phyloP scores from a whole-genome alignment of 2,113 vertebrate genomes.

The Martes martes region DNA sequence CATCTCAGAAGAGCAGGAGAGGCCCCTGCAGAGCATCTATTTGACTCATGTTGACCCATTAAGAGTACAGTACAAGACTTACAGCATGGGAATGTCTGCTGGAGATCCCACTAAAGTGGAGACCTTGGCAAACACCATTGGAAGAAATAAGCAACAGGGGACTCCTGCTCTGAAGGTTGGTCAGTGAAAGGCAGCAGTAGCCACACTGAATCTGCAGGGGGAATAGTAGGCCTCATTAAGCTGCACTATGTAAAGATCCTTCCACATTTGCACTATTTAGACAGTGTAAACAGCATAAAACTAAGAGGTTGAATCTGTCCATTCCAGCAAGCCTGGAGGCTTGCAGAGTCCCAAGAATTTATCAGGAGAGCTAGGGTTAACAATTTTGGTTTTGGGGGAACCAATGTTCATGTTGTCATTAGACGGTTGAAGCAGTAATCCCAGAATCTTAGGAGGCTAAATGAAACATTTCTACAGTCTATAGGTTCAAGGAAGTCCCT shows the following conservation, averaged over 20 bases:
- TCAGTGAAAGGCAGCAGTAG: slow-evolving; percentile 90
- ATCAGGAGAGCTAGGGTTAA: slow-evolving; percentile 88
- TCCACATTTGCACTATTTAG: slow-evolving; percentile 88
- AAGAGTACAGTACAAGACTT: slow-evolving; percentile 87
- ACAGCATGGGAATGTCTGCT: slow-evolving; percentile 86
- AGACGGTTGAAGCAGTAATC: slow-evolving; percentile 79
- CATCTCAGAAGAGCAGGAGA: slow-evolving; percentile 85
- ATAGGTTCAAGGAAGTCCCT: slow-evolving; percentile 86
- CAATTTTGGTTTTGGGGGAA: slow-evolving; percentile 92
- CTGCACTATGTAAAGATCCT: slow-evolving; percentile 89
- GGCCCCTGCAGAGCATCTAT: slow-evolving; percentile 85
- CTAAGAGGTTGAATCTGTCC: slow-evolving; percentile 81
- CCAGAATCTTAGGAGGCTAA: slow-evolving; percentile 36
- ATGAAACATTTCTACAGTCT: slow-evolving; percentile 85
- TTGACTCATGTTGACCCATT: slow-evolving; percentile 76
- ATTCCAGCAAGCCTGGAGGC: slow-evolving; percentile 81
- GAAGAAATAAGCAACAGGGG: slow-evolving; percentile 75
- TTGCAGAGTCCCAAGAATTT: slow-evolving; percentile 80
- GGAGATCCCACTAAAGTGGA: slow-evolving; percentile 87
- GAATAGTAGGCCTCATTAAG: slow-evolving; percentile 89
- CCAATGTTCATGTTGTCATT: slow-evolving; percentile 88
- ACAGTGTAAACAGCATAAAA: slow-evolving; percentile 83
- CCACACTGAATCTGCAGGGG: slow-evolving; percentile 90
- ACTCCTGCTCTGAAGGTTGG: slow-evolving; percentile 80
- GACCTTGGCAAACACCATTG: slow-evolving; percentile 82